Evolutionary conservation across 2,888 invertebrate species (phyloP).

Genomic region (Chalcosyrphus nemorum): DNA sequence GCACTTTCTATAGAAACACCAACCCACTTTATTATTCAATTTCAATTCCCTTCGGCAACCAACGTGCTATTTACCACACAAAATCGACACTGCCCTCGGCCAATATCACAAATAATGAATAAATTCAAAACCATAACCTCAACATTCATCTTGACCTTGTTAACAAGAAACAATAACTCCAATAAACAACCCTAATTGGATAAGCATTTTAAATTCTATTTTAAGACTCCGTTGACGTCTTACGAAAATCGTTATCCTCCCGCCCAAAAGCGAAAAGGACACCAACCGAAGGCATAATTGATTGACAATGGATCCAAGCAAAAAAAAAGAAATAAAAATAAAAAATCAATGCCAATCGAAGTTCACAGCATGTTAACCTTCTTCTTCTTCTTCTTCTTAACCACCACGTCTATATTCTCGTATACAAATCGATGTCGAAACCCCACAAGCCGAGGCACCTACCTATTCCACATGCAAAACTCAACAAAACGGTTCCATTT

Average conservation of each 20-base stretch:
- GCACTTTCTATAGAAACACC: not conserved
- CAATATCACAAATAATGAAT: not conserved
- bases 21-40: not conserved
- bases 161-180: not conserved
- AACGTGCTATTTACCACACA: not conserved
- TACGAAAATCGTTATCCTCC: not conserved
- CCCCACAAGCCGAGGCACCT: not conserved
- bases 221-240: not conserved
- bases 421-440: slow-evolving; percentile 16
- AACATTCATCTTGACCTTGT: slow-evolving; percentile 1
- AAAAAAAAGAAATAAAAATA: too few species aligned
- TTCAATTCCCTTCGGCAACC: not conserved
- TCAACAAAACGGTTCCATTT: slow-evolving; percentile 46
- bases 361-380: slow-evolving; percentile 23
- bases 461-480: slow-evolving; percentile 41
- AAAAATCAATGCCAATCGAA: slow-evolving; percentile 26
- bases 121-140: slow-evolving; percentile 35
- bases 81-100: not conserved
- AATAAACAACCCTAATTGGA: slow-evolving; percentile 2
- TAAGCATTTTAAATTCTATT: slow-evolving; percentile 1
- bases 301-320: not conserved
- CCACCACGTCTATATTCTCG: not conserved
- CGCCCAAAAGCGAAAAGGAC: not conserved
- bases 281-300: not conserved
- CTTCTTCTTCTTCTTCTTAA: not conserved